Conservation (phyloP, 2,797 vertebrate species). For the Sebastes itinus region DNA sequence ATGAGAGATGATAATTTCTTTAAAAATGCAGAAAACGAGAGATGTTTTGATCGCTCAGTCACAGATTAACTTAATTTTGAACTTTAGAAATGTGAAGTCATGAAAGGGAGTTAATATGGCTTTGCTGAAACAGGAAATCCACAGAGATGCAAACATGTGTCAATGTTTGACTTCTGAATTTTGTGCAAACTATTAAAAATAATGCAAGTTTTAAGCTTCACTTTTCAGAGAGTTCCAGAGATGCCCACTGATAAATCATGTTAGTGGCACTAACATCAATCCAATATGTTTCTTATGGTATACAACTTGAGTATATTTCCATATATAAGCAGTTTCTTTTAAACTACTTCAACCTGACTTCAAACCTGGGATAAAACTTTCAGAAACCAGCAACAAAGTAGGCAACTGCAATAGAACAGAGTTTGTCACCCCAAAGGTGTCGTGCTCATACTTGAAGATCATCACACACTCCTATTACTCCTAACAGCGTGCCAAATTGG, state of each 20-base stretch:
- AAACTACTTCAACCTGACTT: slow-evolving; percentile 6
- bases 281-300: background rate
- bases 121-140: background rate
- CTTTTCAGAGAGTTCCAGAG: too few relatives aligned
- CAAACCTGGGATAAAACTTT: background rate
- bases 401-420: background rate
- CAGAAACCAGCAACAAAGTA: background rate
- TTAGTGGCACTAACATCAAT: background rate
- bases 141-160: background rate
- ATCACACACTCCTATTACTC: slow-evolving; percentile 36
- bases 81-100: background rate
- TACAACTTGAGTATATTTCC: background rate
- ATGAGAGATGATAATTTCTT: background rate
- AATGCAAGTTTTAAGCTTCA: too few relatives aligned
- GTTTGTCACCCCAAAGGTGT: slow-evolving; percentile 22
- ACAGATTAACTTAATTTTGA: background rate
- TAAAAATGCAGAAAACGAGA: background rate
- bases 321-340: background rate
- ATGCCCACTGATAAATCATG: too few relatives aligned
- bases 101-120: background rate
- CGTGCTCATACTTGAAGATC: slow-evolving; percentile 20
- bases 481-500: slow-evolving; percentile 30
- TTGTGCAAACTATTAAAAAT: background rate
- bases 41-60: slow-evolving; percentile 8
- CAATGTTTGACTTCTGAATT: background rate